Evolutionary conservation across 2,888 invertebrate genomes (phyloP).

Genomic region (Phalera bucephala): DNA sequence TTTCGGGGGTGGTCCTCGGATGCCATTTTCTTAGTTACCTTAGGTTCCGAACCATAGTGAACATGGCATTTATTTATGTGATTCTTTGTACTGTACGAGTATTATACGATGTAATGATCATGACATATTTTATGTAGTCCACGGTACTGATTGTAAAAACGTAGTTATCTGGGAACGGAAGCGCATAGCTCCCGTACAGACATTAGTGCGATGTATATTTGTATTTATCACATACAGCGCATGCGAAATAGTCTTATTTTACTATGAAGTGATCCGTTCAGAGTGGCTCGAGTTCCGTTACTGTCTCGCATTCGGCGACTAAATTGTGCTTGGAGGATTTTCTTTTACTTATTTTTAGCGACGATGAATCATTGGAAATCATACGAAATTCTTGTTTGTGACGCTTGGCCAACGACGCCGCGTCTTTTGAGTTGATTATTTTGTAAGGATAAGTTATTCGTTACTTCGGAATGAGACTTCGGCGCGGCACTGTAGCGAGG

Average conservation of each 20-base stretch:
- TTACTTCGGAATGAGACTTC: constrained; percentile 26
- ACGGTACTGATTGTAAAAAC: constrained; percentile 62
- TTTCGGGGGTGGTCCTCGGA: constrained; percentile 50
- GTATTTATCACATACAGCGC: constrained; percentile 62
- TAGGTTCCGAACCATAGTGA: constrained; percentile 77
- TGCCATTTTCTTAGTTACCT: constrained; percentile 81
- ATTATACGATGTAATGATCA: constrained; percentile 71
- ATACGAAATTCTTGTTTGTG: constrained; percentile 60
- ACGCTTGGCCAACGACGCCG: constrained; percentile 41
- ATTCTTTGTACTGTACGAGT: constrained; percentile 71
- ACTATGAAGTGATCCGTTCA: constrained; percentile 65
- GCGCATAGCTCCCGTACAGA: constrained; percentile 60
- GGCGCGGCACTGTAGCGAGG: constrained; percentile 52
- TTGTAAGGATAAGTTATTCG: constrained; percentile 61
- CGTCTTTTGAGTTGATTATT: constrained; percentile 62
- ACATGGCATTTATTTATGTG: constrained; percentile 81
- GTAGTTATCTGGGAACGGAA: constrained; percentile 59
- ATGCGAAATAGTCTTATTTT: constrained; percentile 59
- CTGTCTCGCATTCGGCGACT: constrained; percentile 64
- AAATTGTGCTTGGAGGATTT: constrained; percentile 50
- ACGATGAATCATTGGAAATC: constrained; percentile 45
- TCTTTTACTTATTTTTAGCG: constrained; percentile 18
- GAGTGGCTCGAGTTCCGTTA: constrained; percentile 82
- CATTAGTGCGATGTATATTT: constrained; percentile 64
- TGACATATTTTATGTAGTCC: constrained; percentile 75